Conservation (phyloP, 2,113 vertebrate genomes). For the Calidris pugnax region DNA sequence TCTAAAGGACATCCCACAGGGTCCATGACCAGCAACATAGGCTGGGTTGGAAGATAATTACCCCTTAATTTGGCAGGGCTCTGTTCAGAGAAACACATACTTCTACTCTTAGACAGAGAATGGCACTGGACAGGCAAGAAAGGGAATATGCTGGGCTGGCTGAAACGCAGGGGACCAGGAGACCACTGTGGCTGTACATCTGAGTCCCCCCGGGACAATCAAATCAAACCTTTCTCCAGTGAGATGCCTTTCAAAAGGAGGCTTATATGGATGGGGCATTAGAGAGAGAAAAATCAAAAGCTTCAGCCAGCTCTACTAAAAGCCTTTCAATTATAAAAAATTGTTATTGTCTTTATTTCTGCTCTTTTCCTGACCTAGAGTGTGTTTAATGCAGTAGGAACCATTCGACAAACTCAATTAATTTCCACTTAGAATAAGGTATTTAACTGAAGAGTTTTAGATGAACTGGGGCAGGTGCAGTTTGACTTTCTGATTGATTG, state of each 20-base stretch:
- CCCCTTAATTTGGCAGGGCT: neutral
- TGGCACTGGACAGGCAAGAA: neutral
- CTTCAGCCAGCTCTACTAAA: neutral
- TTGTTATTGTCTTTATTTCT: conserved; percentile 34
- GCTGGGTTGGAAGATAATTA: neutral
- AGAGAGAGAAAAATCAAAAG: neutral
- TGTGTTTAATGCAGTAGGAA: conserved; percentile 40
- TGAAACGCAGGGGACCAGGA: fast-evolving
- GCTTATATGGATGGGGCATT: neutral
- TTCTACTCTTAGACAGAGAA: neutral
- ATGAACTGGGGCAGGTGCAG: conserved; percentile 29
- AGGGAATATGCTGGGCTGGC: neutral
- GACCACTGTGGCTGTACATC: neutral
- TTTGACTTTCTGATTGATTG: conserved; percentile 39
- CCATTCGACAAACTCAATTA: conserved; percentile 46
- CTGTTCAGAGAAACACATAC: neutral
- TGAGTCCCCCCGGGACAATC: neutral
- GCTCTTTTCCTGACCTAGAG: neutral
- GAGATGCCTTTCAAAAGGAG: neutral
- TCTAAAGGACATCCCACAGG: neutral
- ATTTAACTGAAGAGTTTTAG: conserved; percentile 47
- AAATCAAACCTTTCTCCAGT: neutral
- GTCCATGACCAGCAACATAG: neutral
- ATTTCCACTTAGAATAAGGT: conserved; percentile 63
- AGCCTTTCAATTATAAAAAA: conserved; percentile 21